Evolutionary conservation across 2,113 vertebrate species (phyloP), one percentile per base, ranked within the genome.

Genomic region (Amazona vittata): DNA sequence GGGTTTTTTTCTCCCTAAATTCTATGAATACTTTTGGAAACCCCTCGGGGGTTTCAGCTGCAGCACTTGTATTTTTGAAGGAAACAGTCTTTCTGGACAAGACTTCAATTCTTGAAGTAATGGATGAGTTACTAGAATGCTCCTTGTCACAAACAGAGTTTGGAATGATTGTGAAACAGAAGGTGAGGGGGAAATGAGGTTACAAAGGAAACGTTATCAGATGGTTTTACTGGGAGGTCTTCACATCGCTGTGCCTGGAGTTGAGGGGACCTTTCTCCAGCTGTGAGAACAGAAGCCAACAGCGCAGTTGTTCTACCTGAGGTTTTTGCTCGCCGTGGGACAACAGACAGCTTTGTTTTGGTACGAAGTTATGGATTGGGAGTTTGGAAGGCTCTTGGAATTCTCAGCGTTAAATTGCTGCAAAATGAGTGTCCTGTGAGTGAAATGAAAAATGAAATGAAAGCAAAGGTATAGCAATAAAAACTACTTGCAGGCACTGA

Each of bases 121-220:
- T 39, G 53, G 39, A 46, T 73, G 13, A 73, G 44, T 84, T 95
- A 55, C 44, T 78, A 82, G 84, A 84, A 65, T 65, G 59, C 62
- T 4, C 6, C 35, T 50, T 92, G 77, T 73, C 68, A 39, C 65
- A 44, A 79, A 20, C 28, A 50, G 65, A 2, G 1, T 87, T 91
- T 39, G 46, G 41, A 82, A 69, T 24, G 44, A 35, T 85, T 83
- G 67, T 79, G 64, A 86, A 89, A 82, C 20, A 78, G 26, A 69
- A 26, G 47, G 19, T 3, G 31, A 81, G 69, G 70, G 67, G 65
- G 81, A 96, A 91, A 74, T 77, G 65, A 62, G 94, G 20, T 92
- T 81, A 37, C 2, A 2, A 64, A 71, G 92, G 83, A 94, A 89
- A 69, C 41, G 31, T 49, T 33, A 74, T 69, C 35, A 65, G 64